phyloP scores from a whole-genome alignment of 2,888 invertebrate genomes.

The Drosophila gaucha region DNA sequence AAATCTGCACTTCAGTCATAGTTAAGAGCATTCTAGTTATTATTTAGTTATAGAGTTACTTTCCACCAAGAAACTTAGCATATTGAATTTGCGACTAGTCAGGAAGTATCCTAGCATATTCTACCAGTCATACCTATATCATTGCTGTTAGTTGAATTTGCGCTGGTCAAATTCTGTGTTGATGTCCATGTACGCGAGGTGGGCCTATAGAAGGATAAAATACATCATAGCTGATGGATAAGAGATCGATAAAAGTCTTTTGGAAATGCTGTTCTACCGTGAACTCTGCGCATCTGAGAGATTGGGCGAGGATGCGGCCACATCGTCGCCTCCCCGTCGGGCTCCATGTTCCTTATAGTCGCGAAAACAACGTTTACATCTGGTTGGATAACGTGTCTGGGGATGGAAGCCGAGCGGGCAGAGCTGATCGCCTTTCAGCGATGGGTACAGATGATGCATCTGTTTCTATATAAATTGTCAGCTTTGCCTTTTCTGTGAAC shows the following conservation, averaged over 20 bases:
- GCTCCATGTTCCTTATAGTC: conserved; percentile 96
- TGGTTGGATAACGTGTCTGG: conserved; percentile 96
- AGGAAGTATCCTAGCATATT: not conserved
- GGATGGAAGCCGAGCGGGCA: conserved; percentile 97
- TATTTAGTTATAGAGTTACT: not conserved
- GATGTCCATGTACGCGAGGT: conserved; percentile 90
- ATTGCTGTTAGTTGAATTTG: conserved; percentile 73
- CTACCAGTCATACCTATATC: conserved; percentile 81
- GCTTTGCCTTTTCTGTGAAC: conserved; percentile 62
- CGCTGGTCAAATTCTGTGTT: conserved; percentile 88
- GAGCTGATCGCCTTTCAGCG: conserved; percentile 92
- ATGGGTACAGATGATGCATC: conserved; percentile 85
- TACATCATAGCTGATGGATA: not conserved
- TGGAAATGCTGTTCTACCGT: conserved; percentile 84
- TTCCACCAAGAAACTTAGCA: no score
- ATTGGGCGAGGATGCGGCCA: conserved; percentile 92
- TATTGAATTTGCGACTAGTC: no score
- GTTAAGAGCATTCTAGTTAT: conserved; percentile 9
- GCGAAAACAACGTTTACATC: conserved; percentile 96
- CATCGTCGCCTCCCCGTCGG: conserved; percentile 89
- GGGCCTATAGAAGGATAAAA: conserved; percentile 59
- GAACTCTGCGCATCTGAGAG: conserved; percentile 88
- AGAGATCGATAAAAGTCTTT: not conserved
- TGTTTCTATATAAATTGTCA: conserved; percentile 66
- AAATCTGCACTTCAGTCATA: conserved; percentile 8